These are phyloP conservation scores for Paradoxurus hermaphroditus DNA, from an alignment of 2,113 vertebrate genomes.

Conservation along the genomic window DNA sequence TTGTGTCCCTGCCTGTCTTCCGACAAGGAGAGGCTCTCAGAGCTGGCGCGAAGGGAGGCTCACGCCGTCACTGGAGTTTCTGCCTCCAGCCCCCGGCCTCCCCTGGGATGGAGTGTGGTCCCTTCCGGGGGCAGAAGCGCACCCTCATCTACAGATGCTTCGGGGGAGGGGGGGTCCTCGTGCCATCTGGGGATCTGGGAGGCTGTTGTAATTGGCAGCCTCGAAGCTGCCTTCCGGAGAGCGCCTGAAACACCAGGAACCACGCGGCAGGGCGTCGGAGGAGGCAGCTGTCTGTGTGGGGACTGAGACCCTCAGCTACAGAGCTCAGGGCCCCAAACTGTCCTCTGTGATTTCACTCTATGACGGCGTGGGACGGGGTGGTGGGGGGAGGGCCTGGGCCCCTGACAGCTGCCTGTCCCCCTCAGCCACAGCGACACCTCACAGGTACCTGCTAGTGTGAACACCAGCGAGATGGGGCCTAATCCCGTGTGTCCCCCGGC, in stretches of 20 bases:
- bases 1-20: not conserved
- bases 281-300: not conserved
- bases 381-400: not conserved
- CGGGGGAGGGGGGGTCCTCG: accelerated
- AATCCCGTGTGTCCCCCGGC: accelerated
- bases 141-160: not conserved
- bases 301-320: not conserved
- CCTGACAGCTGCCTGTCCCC: not conserved
- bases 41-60: not conserved
- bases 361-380: accelerated
- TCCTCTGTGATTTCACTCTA: accelerated
- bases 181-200: not conserved
- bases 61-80: accelerated
- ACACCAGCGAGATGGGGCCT: accelerated
- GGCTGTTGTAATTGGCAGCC: accelerated
- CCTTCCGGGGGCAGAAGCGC: not conserved
- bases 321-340: not conserved
- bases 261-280: accelerated
- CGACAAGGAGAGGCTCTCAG: not conserved
- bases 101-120: not conserved
- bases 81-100: accelerated
- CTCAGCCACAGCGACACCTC: not conserved
- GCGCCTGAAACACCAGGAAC: not conserved
- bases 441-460: accelerated
- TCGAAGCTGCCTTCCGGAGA: accelerated